These are phyloP conservation scores for Condylostylus longicornis DNA, from an alignment of 1,140 invertebrate genomes.

Conservation along the genomic window DNA sequence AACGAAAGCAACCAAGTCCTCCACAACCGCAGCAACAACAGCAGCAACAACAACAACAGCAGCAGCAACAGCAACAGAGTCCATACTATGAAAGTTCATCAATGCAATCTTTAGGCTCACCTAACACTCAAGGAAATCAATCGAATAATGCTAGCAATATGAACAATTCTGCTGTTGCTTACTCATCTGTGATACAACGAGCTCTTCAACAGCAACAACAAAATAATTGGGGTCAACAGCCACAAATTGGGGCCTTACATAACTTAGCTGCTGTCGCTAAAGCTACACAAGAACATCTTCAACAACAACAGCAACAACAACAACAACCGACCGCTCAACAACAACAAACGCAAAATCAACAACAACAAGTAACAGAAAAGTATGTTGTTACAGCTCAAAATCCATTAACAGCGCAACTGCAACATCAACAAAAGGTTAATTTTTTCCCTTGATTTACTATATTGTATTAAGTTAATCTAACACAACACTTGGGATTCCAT, in stretches of 20 bases:
- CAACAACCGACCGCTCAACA: conserved; percentile 4
- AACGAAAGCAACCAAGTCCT: too few species aligned
- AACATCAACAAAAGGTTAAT: conserved; percentile 1
- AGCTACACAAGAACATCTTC: conserved; percentile 7
- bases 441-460: too few species aligned
- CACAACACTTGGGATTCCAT: too few species aligned
- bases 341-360: conserved; percentile 11
- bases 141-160: conserved; percentile 24
- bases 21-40: conserved; percentile 4
- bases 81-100: conserved; percentile 18
- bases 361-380: conserved; percentile 11
- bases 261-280: too few species aligned
- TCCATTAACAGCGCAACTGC: conserved; percentile 6
- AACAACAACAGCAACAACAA: conserved; percentile 5
- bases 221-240: too few species aligned
- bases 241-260: too few species aligned
- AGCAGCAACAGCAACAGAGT: conserved; percentile 3
- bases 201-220: conserved; percentile 22
- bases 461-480: too few species aligned
- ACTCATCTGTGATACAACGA: conserved; percentile 32
- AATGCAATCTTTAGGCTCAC: conserved; percentile 17
- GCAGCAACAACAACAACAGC: conserved; percentile 5
- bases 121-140: conserved; percentile 21
- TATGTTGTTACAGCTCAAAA: conserved; percentile 1
- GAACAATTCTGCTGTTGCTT: conserved; percentile 24